Conservation (phyloP, 2,797 vertebrate genomes). For the Catostomus latipinnis region DNA sequence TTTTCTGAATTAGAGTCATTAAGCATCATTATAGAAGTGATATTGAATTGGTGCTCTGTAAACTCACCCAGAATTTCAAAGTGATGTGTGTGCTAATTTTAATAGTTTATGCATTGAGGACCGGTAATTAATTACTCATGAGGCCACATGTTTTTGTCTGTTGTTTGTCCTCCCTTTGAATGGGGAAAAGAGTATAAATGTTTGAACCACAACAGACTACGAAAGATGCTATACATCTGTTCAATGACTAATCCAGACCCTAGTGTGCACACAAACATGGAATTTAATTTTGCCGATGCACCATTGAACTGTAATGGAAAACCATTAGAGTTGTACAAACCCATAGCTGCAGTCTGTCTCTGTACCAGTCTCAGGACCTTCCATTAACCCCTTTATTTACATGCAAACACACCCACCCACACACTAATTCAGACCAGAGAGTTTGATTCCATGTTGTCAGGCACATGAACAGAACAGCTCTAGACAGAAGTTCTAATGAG, state of each 20-base stretch:
- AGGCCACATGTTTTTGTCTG: slow-evolving; percentile 10
- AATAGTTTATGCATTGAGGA: background rate
- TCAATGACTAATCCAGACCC: slow-evolving; percentile 16
- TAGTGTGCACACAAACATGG: too few relatives aligned
- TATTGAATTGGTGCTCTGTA: background rate
- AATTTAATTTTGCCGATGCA: background rate
- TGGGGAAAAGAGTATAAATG: slow-evolving; percentile 3
- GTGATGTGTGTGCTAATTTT: background rate
- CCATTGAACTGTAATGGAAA: slow-evolving; percentile 1
- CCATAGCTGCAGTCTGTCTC: background rate
- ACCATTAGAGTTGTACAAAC: background rate
- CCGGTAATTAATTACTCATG: background rate
- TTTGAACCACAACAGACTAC: background rate
- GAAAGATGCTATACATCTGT: background rate
- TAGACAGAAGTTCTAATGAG: background rate
- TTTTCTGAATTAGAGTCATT: background rate
- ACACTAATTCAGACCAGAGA: background rate
- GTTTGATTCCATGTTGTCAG: background rate
- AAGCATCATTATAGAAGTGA: background rate
- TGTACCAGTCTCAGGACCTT: background rate
- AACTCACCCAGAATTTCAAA: background rate
- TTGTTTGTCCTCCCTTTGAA: background rate
- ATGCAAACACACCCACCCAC: background rate
- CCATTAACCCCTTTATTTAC: slow-evolving; percentile 7
- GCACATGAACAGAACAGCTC: background rate